Evolutionary conservation across 2,113 vertebrate genomes (phyloP).

Genomic region (Hylia prasina): DNA sequence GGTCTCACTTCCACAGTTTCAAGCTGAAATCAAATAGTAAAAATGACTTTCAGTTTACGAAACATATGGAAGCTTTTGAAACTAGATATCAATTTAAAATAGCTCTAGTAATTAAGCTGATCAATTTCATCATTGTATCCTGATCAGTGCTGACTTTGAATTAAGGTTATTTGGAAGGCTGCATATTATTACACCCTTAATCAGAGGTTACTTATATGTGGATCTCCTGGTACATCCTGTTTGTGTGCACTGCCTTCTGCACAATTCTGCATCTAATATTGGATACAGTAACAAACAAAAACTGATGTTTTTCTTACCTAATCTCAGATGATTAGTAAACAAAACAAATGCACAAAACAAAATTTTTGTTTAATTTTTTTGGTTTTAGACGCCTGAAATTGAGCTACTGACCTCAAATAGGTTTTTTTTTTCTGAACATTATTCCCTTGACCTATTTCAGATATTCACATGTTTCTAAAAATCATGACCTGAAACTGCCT

Average conservation of each 20-base stretch:
- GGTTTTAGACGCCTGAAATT: background rate
- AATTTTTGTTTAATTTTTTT: no score
- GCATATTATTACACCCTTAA: background rate
- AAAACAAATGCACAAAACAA: no score
- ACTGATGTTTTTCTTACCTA: background rate
- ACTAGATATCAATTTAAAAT: background rate
- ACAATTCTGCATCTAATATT: background rate
- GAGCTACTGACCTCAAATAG: background rate
- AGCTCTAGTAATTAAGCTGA: background rate
- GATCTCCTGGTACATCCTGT: fast-evolving
- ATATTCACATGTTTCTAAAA: background rate
- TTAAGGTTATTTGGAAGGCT: background rate
- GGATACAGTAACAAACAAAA: background rate
- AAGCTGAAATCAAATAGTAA: background rate
- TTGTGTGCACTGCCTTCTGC: background rate
- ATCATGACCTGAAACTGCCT: background rate
- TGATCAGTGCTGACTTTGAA: background rate
- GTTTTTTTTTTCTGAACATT: background rate
- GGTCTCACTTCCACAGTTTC: background rate
- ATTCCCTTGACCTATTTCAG: background rate
- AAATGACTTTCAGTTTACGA: background rate
- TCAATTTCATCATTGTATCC: background rate
- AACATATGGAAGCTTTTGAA: background rate
- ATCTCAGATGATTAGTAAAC: background rate
- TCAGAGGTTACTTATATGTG: background rate